Percentiles rank a stretch among this genome's conserved stretches.
Conservation (phyloP, 2,888 invertebrate species). For the Lysandra bellargus region DNA sequence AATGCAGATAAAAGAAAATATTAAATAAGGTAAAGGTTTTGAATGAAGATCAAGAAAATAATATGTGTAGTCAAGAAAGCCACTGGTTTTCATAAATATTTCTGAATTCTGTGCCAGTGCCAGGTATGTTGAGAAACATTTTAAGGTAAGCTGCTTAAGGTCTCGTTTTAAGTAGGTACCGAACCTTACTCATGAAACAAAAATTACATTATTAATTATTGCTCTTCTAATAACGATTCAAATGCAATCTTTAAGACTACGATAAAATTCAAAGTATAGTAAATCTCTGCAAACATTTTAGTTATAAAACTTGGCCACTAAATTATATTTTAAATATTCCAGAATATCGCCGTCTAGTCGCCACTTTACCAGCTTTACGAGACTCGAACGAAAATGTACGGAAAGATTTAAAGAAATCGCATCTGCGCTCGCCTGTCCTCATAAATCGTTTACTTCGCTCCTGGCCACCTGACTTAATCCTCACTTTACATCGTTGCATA, state of each 20-base stretch:
- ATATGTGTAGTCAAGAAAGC: not conserved
- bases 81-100: too few relatives aligned
- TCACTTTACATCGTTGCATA: slow-evolving; percentile 20
- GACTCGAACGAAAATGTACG: slow-evolving; percentile 29
- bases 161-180: too few relatives aligned
- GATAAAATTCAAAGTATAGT: not conserved
- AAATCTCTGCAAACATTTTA: slow-evolving; percentile 4
- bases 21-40: not conserved
- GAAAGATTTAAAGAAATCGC: slow-evolving; percentile 30
- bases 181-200: too few relatives aligned
- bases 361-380: slow-evolving; percentile 26
- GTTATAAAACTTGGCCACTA: slow-evolving; percentile 13
- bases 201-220: too few relatives aligned
- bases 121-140: too few relatives aligned
- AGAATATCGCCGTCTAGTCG: slow-evolving; percentile 16
- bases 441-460: slow-evolving; percentile 28
- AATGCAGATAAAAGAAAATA: not conserved
- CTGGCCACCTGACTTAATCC: slow-evolving; percentile 25
- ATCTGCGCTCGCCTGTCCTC: slow-evolving; percentile 29
- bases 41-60: not conserved
- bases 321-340: slow-evolving; percentile 20
- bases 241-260: not conserved
- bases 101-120: too few relatives aligned
- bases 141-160: too few relatives aligned
- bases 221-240: too few relatives aligned